Conservation (phyloP, 2,113 vertebrate genomes). For the Paralichthys olivaceus region DNA sequence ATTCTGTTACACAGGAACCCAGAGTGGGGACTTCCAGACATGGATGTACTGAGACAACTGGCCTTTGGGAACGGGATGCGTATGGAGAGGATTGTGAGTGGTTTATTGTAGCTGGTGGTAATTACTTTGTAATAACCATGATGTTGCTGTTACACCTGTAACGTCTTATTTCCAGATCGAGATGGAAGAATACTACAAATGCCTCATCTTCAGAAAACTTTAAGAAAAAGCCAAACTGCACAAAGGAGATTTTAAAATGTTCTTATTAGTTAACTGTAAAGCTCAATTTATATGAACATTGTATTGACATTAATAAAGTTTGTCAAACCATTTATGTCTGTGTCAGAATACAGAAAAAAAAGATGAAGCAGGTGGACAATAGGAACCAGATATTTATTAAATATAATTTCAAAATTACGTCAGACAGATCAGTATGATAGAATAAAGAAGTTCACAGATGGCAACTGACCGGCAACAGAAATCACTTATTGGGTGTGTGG, state of each 20-base stretch:
- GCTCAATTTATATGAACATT: background rate
- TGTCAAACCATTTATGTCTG: background rate
- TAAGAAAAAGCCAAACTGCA: conserved; percentile 28
- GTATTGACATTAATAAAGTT: conserved; percentile 31
- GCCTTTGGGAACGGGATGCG: conserved; percentile 72
- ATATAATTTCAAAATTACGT: conserved; percentile 84
- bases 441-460: conserved; percentile 76
- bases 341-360: background rate
- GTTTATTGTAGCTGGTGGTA: background rate
- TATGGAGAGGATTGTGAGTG: conserved; percentile 79
- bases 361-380: conserved; percentile 60
- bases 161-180: conserved; percentile 71
- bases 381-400: conserved; percentile 87
- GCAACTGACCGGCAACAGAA: conserved; percentile 76
- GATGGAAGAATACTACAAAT: conserved; percentile 82
- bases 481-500: conserved; percentile 56
- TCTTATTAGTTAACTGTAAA: background rate
- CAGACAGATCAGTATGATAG: conserved; percentile 74
- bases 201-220: conserved; percentile 80
- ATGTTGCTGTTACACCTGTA: background rate
- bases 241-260: background rate
- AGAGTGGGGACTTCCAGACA: conserved; percentile 83
- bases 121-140: background rate
- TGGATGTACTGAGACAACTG: conserved; percentile 80
- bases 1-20: conserved; percentile 71